Percentiles rank a stretch among this genome's conserved stretches.
phyloP scores from a whole-genome alignment of 2,113 vertebrate species.

The Tetrao urogallus region DNA sequence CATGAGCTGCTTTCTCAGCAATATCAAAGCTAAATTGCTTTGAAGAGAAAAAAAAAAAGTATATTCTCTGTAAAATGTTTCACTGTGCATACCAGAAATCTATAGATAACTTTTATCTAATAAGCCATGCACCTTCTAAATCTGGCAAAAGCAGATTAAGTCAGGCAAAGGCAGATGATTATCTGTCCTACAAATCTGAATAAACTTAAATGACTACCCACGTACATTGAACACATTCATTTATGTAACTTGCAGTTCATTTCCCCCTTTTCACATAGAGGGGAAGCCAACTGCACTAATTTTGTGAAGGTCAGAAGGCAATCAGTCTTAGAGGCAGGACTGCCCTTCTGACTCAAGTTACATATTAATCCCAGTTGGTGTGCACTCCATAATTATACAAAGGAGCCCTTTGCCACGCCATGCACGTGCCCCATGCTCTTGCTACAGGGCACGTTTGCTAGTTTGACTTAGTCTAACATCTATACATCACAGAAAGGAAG shows the following conservation, averaged over 20 bases:
- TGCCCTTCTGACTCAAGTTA: conserved; percentile 20
- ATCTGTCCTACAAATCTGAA: neutral
- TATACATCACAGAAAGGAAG: rapidly evolving
- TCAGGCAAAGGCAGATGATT: neutral
- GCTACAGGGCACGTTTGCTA: neutral
- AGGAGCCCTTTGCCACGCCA: neutral
- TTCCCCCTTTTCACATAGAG: neutral
- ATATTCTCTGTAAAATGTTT: neutral
- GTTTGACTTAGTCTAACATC: neutral
- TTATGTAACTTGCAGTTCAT: neutral
- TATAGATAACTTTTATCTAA: neutral
- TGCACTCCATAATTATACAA: neutral
- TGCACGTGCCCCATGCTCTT: neutral
- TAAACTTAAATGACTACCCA: neutral
- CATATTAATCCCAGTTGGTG: neutral
- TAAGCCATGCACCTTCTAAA: neutral
- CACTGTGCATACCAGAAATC: neutral
- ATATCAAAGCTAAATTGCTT: conserved; percentile 98
- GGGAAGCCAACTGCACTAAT: neutral
- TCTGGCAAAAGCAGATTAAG: neutral
- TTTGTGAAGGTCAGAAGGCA: neutral
- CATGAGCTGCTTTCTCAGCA: conserved; percentile 89
- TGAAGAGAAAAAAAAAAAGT: neutral
- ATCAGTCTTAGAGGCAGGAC: neutral
- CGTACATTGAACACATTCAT: neutral